Evolutionary conservation across 2,797 vertebrate species (phyloP), one percentile per base, ranked within the genome.

Genomic region (Natrix natrix): DNA sequence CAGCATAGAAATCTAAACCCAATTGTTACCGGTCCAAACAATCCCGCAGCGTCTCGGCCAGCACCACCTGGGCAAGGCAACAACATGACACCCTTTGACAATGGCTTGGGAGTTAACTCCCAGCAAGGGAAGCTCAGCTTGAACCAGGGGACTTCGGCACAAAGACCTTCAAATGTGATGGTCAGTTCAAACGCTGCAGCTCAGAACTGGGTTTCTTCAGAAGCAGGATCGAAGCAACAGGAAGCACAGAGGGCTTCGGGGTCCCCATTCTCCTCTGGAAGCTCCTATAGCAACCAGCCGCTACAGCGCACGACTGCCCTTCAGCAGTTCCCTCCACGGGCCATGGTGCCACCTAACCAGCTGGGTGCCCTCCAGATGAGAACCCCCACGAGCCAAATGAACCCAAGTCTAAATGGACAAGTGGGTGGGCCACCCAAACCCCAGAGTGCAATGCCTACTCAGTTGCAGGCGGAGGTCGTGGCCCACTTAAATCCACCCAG

Each of bases 301-400:
- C 91, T 98, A 78, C 98, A 98, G 90, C 97, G 98, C 95, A 98
- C 95, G 0, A 94, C 98, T 52, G 97, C 97, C 12, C 98, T 95
- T 96, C 98, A 98, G 93, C 98, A 98, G 32, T 99, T 99, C 94
- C 95, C 98, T 95, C 98, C 98, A 93, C 98, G 98, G 93, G 96
- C 98, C 28, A 89, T 98, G 55, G 98, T 97, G 26, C 98, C 98
- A 57, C 98, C 98, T 11, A 98, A 97, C 96, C 99, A 99, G 94
- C 97, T 99, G 94, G 97, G 98, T 0, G 97, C 98, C 0, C 98
- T 98, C 92, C 98, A 98, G 93, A 98, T 99, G 98, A 98, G 98
- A 93, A 96, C 98, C 54, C 97, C 98, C 69, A 93, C 98, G 43
- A 98, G 97, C 97, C 98, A 97, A 95, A 96, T 97, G 95, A 97